A percentile compares a stretch with the other conserved stretches of the same genome.
phyloP scores from a whole-genome alignment of 2,797 vertebrate species.

The Acomys russatus region DNA sequence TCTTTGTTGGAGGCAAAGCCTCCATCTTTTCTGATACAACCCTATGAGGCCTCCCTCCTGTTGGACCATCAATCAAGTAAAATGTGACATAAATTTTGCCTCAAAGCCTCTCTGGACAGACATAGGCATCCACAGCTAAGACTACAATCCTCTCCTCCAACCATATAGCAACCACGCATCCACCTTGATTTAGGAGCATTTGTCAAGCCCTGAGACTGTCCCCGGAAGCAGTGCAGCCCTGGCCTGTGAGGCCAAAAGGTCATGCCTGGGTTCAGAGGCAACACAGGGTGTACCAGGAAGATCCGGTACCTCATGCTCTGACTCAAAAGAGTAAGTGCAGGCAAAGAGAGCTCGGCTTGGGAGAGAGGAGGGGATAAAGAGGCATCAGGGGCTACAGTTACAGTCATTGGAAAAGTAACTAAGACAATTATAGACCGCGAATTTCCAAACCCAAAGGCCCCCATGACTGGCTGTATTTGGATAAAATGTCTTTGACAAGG shows the following conservation, averaged over 20 bases:
- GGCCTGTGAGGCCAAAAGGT: background rate
- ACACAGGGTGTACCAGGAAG: rapidly evolving
- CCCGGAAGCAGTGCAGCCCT: slow-evolving; percentile 59
- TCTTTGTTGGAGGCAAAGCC: slow-evolving; percentile 69
- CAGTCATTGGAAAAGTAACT: background rate
- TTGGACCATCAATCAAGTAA: slow-evolving; percentile 79
- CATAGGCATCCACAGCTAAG: slow-evolving; percentile 80
- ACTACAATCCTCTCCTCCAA: slow-evolving; percentile 79
- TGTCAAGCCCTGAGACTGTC: slow-evolving; percentile 59
- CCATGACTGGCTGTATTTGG: background rate
- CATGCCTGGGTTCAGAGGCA: background rate
- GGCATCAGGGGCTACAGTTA: background rate
- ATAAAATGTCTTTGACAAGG: background rate
- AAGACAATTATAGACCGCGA: background rate
- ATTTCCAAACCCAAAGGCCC: background rate
- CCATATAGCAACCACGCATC: slow-evolving; percentile 78
- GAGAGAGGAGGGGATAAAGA: background rate
- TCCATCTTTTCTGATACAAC: slow-evolving; percentile 62
- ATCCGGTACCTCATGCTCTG: background rate
- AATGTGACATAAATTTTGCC: slow-evolving; percentile 84
- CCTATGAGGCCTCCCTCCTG: background rate
- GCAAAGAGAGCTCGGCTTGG: rapidly evolving
- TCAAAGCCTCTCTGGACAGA: slow-evolving; percentile 79
- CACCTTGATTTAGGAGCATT: slow-evolving; percentile 80
- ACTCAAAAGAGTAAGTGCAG: too few species aligned